phyloP scores from a whole-genome alignment of 2,888 invertebrate species.

The Muschampia plurimacula region DNA sequence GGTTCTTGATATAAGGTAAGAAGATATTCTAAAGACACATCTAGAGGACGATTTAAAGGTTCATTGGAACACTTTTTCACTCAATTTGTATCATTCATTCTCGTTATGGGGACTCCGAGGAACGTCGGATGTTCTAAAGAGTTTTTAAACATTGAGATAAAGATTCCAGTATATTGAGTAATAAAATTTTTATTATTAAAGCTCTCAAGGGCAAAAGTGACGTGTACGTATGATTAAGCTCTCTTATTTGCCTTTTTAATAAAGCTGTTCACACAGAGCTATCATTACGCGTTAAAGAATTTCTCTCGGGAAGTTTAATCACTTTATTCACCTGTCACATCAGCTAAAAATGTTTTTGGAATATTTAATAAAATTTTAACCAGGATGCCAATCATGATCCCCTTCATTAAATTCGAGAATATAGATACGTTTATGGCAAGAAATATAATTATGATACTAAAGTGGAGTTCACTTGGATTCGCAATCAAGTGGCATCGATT shows the following conservation, averaged over 20 bases:
- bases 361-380: slow-evolving; percentile 67
- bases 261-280: slow-evolving; percentile 70
- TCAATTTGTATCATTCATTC: slow-evolving; percentile 68
- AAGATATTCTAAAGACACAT: slow-evolving; percentile 64
- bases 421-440: slow-evolving; percentile 43
- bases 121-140: slow-evolving; percentile 47
- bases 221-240: slow-evolving; percentile 57
- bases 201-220: slow-evolving; percentile 66
- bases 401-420: slow-evolving; percentile 54
- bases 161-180: slow-evolving; percentile 57
- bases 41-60: slow-evolving; percentile 68
- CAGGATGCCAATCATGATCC: slow-evolving; percentile 62
- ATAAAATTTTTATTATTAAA: slow-evolving; percentile 59
- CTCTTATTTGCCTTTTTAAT: slow-evolving; percentile 73
- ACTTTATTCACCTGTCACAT: slow-evolving; percentile 67
- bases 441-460: slow-evolving; percentile 55
- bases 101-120: slow-evolving; percentile 52
- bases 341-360: slow-evolving; percentile 63
- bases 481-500: slow-evolving; percentile 55
- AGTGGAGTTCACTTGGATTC: slow-evolving; percentile 51
- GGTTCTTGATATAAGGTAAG: slow-evolving; percentile 61
- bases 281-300: slow-evolving; percentile 65
- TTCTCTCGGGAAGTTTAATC: slow-evolving; percentile 73
- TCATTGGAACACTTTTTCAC: slow-evolving; percentile 70
- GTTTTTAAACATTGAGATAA: slow-evolving; percentile 43